Base-by-base conservation (phyloP, 2,888 invertebrate genomes). In the Apocheima hispidaria region DNA sequence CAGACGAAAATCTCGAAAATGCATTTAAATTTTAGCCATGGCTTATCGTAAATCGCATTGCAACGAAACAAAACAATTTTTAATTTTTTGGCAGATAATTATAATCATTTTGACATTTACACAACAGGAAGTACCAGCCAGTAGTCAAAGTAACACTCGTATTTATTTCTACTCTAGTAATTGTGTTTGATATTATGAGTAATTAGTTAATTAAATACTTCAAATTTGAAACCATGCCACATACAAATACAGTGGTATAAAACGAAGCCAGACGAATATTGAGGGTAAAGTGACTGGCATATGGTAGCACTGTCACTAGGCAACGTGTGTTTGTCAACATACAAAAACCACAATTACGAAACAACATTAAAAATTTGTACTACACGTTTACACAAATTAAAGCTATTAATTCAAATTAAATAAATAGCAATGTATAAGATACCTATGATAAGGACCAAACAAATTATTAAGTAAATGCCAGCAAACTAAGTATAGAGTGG, bases 301-400 rank as follows among this genome's bases (percentile, higher is more conserved):
- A 14, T 20, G 9, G 16, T 7, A 20, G 2, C 2, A 9, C 12
- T 21, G 70, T 71, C 69, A 70, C 71, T 69, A 62, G 38, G 69
- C 68, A 69, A 64, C 51, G 30, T 10, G 28, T 48, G 40, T 41
- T 56, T 56, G 48, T 20, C 36, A 48, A 48, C 48, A 55, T 14
- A n/a, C n/a, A n/a, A n/a, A n/a, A n/a, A n/a, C n/a, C n/a, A n/a
- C n/a, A n/a, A n/a, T n/a, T n/a, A n/a, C n/a, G n/a, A n/a, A n/a
- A n/a, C n/a, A n/a, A n/a, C n/a, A n/a, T n/a, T n/a, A n/a, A n/a
- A n/a, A n/a, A n/a, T n/a, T n/a, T n/a, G n/a, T n/a, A n/a, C n/a
- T n/a, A n/a, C n/a, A n/a, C n/a, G n/a, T n/a, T n/a, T n/a, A n/a
- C n/a, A n/a, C n/a, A n/a, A n/a, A n/a, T n/a, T n/a, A n/a, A n/a